Percentiles rank a stretch among this genome's conserved stretches.
phyloP scores from a whole-genome alignment of 2,888 invertebrate genomes.

The Rotaria socialis region DNA sequence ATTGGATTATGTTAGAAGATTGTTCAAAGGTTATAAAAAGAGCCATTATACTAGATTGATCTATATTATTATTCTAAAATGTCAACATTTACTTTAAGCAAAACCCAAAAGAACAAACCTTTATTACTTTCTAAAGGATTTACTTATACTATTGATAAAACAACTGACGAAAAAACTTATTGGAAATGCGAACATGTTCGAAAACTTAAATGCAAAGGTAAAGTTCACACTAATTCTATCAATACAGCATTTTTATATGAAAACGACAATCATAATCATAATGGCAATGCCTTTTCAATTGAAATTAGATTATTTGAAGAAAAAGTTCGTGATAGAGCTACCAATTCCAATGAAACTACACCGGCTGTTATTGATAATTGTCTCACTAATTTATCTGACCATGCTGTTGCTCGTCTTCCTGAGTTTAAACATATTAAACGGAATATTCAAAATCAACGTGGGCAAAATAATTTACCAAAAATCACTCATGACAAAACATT shows the following conservation, averaged over 20 bases:
- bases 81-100: background rate
- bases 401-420: background rate
- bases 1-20: too few species aligned
- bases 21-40: too few species aligned
- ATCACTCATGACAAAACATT: too few species aligned
- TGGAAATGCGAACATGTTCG: too few species aligned
- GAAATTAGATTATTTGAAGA: too few species aligned
- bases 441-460: too few species aligned
- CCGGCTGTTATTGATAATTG: background rate
- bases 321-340: too few species aligned
- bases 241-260: too few species aligned
- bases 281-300: too few species aligned
- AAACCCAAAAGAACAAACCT: background rate
- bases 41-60: too few species aligned
- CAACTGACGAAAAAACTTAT: background rate
- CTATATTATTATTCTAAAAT: background rate
- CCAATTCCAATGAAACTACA: background rate
- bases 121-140: background rate
- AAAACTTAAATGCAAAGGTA: background rate
- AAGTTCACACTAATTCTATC: background rate
- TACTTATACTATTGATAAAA: background rate
- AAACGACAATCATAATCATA: too few species aligned
- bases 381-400: background rate
- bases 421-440: background rate
- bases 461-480: too few species aligned